These are phyloP conservation scores for Argynnis bischoffii DNA, from an alignment of 2,888 invertebrate species.

Conservation along the genomic window DNA sequence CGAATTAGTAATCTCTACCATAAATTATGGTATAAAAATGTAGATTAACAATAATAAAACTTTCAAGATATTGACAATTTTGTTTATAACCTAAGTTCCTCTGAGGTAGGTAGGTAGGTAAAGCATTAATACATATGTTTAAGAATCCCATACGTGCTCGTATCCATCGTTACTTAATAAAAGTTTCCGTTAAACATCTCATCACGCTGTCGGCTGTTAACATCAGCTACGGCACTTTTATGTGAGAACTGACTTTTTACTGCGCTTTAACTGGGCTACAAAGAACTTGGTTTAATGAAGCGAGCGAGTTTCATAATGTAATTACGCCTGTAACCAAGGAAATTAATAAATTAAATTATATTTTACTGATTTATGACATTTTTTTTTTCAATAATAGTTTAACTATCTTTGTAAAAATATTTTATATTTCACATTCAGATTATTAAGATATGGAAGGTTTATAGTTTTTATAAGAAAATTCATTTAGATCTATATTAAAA, in stretches of 20 bases:
- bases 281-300: conserved; percentile 43
- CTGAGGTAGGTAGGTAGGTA: conserved; percentile 16
- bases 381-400: too few relatives aligned
- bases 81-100: conserved; percentile 37
- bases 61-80: conserved; percentile 25
- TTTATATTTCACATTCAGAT: background rate
- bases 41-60: conserved; percentile 16
- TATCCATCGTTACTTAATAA: conserved; percentile 26
- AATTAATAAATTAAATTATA: conserved; percentile 6
- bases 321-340: conserved; percentile 25
- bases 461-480: background rate
- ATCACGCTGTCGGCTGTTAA: conserved; percentile 52
- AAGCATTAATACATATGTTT: conserved; percentile 31
- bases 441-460: conserved; percentile 5
- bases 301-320: conserved; percentile 38
- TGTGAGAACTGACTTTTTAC: conserved; percentile 51
- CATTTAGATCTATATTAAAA: background rate
- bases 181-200: conserved; percentile 49
- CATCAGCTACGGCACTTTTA: conserved; percentile 52
- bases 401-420: too few relatives aligned
- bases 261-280: conserved; percentile 45
- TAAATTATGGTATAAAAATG: background rate
- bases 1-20: too few relatives aligned
- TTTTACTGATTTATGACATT: background rate
- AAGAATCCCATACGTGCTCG: conserved; percentile 21